These are phyloP conservation scores for Eulemur rufifrons DNA, from an alignment of 2,113 vertebrate species.

Conservation along the genomic window DNA sequence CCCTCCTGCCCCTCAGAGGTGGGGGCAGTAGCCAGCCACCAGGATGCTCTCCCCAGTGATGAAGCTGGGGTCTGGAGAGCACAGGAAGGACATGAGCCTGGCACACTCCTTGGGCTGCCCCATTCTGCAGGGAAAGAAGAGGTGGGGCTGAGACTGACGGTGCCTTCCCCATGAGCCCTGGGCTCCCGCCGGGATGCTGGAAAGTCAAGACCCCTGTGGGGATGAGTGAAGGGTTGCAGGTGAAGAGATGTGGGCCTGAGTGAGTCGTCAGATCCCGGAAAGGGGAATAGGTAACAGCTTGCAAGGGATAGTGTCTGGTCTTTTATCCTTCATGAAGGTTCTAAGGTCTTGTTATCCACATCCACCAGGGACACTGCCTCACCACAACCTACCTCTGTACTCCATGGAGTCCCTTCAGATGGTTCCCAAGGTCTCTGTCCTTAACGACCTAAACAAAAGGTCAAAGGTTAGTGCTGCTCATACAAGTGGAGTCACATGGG, in stretches of 20 bases:
- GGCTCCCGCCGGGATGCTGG: neutral
- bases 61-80: neutral
- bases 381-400: neutral
- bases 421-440: accelerated
- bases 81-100: neutral
- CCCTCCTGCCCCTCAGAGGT: neutral
- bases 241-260: neutral
- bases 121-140: neutral
- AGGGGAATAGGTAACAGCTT: neutral
- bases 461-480: neutral
- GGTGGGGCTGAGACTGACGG: neutral
- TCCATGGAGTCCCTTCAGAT: accelerated
- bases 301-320: neutral
- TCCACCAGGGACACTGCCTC: neutral
- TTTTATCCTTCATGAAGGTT: neutral
- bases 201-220: neutral
- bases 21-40: neutral
- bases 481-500: neutral
- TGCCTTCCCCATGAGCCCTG: neutral
- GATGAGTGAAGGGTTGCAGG: neutral
- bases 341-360: neutral
- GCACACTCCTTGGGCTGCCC: neutral
- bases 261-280: neutral
- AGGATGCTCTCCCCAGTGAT: neutral
- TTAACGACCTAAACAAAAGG: neutral